Conservation (phyloP, 1,140 invertebrate species). For the Bombus vancouverensis region DNA sequence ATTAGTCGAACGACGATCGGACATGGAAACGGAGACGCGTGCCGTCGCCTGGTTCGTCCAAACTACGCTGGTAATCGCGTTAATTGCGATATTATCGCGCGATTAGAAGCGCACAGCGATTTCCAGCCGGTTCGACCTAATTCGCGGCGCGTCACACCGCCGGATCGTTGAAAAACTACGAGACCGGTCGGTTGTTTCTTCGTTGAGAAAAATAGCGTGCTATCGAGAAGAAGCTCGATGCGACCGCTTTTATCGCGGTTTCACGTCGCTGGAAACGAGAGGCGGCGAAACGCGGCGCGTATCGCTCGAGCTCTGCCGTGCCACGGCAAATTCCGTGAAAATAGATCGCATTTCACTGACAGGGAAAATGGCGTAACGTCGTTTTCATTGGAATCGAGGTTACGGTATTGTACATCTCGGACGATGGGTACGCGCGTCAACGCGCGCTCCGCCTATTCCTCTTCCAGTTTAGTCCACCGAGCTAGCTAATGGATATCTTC, state of each 20-base stretch:
- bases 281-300: not conserved
- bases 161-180: not conserved
- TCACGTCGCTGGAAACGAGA: not conserved
- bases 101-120: conserved; percentile 10
- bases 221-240: not conserved
- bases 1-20: not conserved
- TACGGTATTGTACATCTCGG: conserved; percentile 52
- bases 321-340: conserved; percentile 15
- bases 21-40: not conserved
- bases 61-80: not conserved
- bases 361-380: conserved; percentile 57
- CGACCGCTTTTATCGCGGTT: not conserved
- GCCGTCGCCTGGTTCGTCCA: not conserved
- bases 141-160: not conserved
- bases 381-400: conserved; percentile 58
- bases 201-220: not conserved
- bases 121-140: conserved; percentile 28
- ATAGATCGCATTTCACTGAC: conserved; percentile 50
- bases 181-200: not conserved
- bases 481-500: not conserved
- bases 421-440: conserved; percentile 1
- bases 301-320: not conserved
- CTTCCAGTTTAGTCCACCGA: conserved; percentile 17
- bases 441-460: conserved; percentile 16
- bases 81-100: conserved; percentile 14